Conservation (phyloP, 2,888 invertebrate species). For the Harpalus rubripes region DNA sequence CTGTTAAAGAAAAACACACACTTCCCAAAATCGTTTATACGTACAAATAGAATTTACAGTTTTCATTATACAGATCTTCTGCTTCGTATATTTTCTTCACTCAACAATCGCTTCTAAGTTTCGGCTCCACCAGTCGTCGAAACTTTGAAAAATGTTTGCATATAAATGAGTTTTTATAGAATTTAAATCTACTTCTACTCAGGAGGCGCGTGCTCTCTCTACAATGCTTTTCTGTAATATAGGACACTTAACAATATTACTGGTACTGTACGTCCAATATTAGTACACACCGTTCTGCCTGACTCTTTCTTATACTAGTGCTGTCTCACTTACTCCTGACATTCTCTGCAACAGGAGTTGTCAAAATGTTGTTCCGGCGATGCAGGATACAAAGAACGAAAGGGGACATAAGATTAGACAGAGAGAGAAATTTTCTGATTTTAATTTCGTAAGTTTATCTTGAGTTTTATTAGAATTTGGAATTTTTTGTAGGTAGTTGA, state of each 20-base stretch:
- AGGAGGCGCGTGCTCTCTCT: slow-evolving; percentile 67
- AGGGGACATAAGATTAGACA: background rate
- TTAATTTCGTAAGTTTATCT: too few relatives aligned
- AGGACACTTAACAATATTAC: slow-evolving; percentile 76
- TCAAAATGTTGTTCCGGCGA: slow-evolving; percentile 20
- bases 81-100: background rate
- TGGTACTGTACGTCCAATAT: slow-evolving; percentile 69
- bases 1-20: too few relatives aligned
- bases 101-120: background rate
- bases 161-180: slow-evolving; percentile 59
- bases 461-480: too few relatives aligned
- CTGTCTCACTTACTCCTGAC: slow-evolving; percentile 25
- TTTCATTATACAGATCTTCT: slow-evolving; percentile 12
- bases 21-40: background rate
- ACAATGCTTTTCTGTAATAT: slow-evolving; percentile 75
- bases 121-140: slow-evolving; percentile 10
- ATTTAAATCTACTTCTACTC: slow-evolving; percentile 50
- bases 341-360: slow-evolving; percentile 33
- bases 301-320: background rate
- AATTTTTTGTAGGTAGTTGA: too few relatives aligned
- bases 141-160: slow-evolving; percentile 51
- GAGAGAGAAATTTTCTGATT: background rate
- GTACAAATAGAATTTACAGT: background rate
- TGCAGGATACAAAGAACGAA: background rate
- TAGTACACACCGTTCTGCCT: slow-evolving; percentile 34